Evolutionary conservation across 2,888 invertebrate species (phyloP).

Genomic region (Machimus rusticus): DNA sequence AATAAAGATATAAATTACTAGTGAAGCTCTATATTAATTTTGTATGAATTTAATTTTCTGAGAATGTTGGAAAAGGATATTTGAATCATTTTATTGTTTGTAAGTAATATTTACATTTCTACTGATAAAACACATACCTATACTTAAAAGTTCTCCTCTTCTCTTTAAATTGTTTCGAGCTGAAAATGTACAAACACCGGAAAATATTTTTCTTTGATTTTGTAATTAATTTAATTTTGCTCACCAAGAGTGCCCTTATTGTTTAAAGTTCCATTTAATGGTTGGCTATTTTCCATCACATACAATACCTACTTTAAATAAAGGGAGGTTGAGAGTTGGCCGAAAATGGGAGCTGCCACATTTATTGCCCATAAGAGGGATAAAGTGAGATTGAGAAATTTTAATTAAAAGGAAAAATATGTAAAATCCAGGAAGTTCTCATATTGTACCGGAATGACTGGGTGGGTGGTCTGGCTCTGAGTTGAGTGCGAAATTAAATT

Average conservation of each 20-base stretch:
- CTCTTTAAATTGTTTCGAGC: background rate
- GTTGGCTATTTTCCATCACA: background rate
- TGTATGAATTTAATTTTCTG: background rate
- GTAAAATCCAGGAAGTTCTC: background rate
- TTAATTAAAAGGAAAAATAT: background rate
- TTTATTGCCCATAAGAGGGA: background rate
- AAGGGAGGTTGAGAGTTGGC: background rate
- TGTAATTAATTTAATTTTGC: background rate
- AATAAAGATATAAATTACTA: no score
- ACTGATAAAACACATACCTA: background rate
- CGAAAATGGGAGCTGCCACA: background rate
- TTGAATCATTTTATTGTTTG: background rate
- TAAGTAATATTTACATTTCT: background rate
- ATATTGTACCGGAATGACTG: background rate
- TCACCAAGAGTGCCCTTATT: background rate
- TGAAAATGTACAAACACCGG: background rate
- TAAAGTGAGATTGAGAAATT: background rate
- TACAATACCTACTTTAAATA: background rate
- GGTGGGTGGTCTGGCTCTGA: background rate
- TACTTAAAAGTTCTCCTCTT: background rate
- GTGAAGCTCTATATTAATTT: background rate
- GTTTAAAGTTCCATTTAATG: background rate
- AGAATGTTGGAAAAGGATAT: background rate
- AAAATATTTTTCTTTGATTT: background rate
- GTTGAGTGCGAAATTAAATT: background rate